Percentiles rank a stretch among this genome's conserved stretches.
Evolutionary conservation across 2,888 invertebrate genomes (phyloP).

Genomic region (Mongoloraphidia duomilia): DNA sequence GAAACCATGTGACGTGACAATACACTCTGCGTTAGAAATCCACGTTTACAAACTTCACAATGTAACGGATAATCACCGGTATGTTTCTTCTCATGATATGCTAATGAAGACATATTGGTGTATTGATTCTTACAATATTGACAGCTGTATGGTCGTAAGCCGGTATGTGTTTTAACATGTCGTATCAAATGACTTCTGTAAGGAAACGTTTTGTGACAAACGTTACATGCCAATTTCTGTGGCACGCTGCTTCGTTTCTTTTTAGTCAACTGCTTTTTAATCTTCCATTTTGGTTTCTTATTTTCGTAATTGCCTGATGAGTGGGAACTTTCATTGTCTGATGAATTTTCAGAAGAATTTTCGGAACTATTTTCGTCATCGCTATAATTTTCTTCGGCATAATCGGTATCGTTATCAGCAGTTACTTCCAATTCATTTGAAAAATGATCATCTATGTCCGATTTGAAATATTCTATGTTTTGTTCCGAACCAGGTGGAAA

Average conservation of each 20-base stretch:
- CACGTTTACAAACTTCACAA: slow-evolving; percentile 1
- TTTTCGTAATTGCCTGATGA: no score
- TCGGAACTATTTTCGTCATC: not conserved
- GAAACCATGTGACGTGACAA: slow-evolving; percentile 5
- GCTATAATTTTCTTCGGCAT: not conserved
- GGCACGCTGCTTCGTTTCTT: no score
- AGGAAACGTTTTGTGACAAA: slow-evolving; percentile 6
- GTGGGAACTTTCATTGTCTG: no score
- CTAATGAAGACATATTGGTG: slow-evolving; percentile 1
- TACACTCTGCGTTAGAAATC: slow-evolving; percentile 3
- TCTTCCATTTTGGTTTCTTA: not conserved
- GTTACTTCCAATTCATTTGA: no score
- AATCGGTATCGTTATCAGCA: not conserved
- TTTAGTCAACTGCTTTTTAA: not conserved
- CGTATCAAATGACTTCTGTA: slow-evolving; percentile 6
- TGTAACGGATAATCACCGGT: not conserved
- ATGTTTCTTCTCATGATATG: slow-evolving; percentile 3
- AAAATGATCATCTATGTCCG: no score
- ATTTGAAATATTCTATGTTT: no score
- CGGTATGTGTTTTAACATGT: slow-evolving; percentile 4
- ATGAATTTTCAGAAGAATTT: not conserved
- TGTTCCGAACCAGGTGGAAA: no score
- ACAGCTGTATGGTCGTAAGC: slow-evolving; percentile 1
- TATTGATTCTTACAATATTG: slow-evolving; percentile 1
- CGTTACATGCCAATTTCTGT: not conserved